Percentiles rank a stretch among this genome's conserved stretches.
phyloP scores from a whole-genome alignment of 2,888 invertebrate genomes.

The Polylopha cassiicola region DNA sequence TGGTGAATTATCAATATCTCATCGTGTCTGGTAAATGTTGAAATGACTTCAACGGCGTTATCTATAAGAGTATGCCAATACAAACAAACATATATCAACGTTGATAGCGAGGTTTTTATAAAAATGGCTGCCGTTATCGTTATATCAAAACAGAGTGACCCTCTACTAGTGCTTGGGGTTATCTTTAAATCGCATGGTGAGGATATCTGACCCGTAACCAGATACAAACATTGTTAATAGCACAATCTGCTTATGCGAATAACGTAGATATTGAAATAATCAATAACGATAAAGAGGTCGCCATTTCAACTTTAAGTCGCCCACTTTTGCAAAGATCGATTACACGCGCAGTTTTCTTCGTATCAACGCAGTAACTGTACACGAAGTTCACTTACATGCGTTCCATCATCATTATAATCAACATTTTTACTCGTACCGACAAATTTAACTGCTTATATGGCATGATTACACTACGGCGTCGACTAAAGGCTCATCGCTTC shows the following conservation, averaged over 20 bases:
- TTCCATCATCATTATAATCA: too few species aligned
- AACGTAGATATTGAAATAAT: neutral
- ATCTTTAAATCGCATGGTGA: constrained; percentile 15
- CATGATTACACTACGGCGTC: too few species aligned
- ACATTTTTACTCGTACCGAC: too few species aligned
- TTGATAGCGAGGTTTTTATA: constrained; percentile 53
- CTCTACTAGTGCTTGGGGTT: constrained; percentile 31
- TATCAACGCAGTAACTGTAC: too few species aligned
- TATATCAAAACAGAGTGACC: constrained; percentile 37
- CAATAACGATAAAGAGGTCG: too few species aligned
- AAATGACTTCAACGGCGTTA: constrained; percentile 36
- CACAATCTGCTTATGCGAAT: constrained; percentile 8
- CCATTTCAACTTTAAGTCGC: too few species aligned
- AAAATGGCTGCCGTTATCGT: constrained; percentile 46
- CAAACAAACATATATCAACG: constrained; percentile 52
- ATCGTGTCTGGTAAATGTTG: constrained; percentile 18
- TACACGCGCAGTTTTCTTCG: too few species aligned
- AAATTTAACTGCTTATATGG: too few species aligned
- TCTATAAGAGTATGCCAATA: constrained; percentile 41
- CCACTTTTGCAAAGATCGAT: too few species aligned
- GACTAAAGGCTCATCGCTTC: too few species aligned
- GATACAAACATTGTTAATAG: constrained; percentile 12
- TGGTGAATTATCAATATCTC: constrained; percentile 6
- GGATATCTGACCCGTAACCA: constrained; percentile 17
- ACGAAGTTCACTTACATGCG: too few species aligned